phyloP scores from a whole-genome alignment of 2,888 invertebrate genomes.

The Euzetes globulus region DNA sequence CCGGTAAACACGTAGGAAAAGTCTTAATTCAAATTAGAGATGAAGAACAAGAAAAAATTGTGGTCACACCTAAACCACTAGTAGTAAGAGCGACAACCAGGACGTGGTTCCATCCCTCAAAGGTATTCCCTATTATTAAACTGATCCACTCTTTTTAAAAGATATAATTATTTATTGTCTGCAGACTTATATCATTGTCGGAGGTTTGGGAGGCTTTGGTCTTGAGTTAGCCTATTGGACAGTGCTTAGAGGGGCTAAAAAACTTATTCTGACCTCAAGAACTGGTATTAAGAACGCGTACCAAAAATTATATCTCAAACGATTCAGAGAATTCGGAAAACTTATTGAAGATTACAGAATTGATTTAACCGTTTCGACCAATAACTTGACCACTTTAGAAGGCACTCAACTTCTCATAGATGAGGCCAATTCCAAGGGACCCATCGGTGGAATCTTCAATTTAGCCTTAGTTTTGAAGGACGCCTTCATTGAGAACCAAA shows the following conservation, averaged over 20 bases:
- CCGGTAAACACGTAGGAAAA: slow-evolving; percentile 95
- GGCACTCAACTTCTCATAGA: slow-evolving; percentile 64
- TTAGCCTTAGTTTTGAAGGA: slow-evolving; percentile 74
- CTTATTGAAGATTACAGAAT: slow-evolving; percentile 49
- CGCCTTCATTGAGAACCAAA: slow-evolving; percentile 76
- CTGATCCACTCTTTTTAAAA: background rate
- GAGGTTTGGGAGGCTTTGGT: slow-evolving; percentile 93
- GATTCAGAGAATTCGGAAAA: slow-evolving; percentile 56
- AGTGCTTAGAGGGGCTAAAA: slow-evolving; percentile 74
- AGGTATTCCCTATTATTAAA: slow-evolving; percentile 55
- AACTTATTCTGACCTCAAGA: slow-evolving; percentile 77
- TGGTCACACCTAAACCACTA: slow-evolving; percentile 36
- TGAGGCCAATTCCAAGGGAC: slow-evolving; percentile 59
- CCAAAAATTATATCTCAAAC: slow-evolving; percentile 72
- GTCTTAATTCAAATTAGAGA: slow-evolving; percentile 65
- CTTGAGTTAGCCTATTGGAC: slow-evolving; percentile 86
- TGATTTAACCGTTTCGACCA: slow-evolving; percentile 59
- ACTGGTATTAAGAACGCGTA: slow-evolving; percentile 85
- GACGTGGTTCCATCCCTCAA: slow-evolving; percentile 64
- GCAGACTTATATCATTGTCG: slow-evolving; percentile 52
- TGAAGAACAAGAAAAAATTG: slow-evolving; percentile 44
- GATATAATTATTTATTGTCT: slow-evolving; percentile 47
- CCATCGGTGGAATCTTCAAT: slow-evolving; percentile 84
- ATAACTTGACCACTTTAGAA: slow-evolving; percentile 61
- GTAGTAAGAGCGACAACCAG: slow-evolving; percentile 43